Evolutionary conservation across 2,113 vertebrate genomes (phyloP), one percentile per base, ranked within the genome.

Genomic region (Sciurus niger): DNA sequence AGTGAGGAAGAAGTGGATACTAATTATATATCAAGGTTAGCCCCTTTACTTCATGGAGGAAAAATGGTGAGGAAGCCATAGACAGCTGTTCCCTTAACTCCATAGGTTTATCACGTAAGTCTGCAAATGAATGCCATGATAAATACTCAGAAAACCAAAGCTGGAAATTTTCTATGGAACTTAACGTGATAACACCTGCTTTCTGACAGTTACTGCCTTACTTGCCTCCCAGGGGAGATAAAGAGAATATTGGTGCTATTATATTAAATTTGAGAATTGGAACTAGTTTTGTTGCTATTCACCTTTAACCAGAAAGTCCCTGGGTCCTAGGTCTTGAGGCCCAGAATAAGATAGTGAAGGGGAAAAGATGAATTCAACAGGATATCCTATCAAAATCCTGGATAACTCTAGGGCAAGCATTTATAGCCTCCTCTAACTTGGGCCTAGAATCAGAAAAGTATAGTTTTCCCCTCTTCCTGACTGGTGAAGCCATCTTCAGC

Each of bases 371-470:
- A 51, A 90, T 67, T 72, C 2, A 58, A 34, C 17, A 88, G 32
- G 43, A 96, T 12, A 77, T 65, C 24, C 80, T 80, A 96, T 92
- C 53, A 84, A 93, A 97, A 86, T 95, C 9, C 68, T 82, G 87
- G 46, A 51, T 76, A 95, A 93, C 89, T 43, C 87, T 93, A 95
- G 87, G 79, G 79, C 90, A 48, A 93, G 72, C 48, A 93, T 80
- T 95, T 94, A 92, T 40, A 65, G 72, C 68, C 40, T 97, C 84
- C 95, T 97, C 97, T 96, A 97, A 95, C 94, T 95, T 96, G 85
- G 93, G 90, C 90, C 96, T 94, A 82, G 72, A 94, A 97, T 97
- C 96, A 97, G 88, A 96, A 82, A 97, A 94, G 95, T 93, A 90
- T 17, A 85, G 90, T 97, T 97, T 97, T 95, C 93, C 92, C 73